A percentile compares a stretch with the other conserved stretches of the same genome.
These are phyloP conservation scores for Brevimyrus niger DNA, from an alignment of 2,113 vertebrate genomes.

Conservation along the genomic window DNA sequence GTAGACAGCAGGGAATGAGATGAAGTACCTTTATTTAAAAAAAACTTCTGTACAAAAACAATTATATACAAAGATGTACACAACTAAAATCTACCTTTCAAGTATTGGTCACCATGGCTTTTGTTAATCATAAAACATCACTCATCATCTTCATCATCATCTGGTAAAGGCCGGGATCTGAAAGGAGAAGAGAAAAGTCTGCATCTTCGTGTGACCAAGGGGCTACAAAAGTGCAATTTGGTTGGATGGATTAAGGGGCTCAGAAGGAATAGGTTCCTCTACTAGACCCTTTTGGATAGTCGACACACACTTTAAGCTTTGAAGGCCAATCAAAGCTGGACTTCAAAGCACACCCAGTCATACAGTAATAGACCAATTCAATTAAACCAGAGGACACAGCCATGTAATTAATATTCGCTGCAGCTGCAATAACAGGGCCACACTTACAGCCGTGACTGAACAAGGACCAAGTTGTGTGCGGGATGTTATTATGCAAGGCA, in stretches of 20 bases:
- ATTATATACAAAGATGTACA: constrained; percentile 63
- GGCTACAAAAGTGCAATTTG: not conserved
- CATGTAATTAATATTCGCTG: not conserved
- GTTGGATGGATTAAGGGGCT: not conserved
- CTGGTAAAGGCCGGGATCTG: constrained; percentile 54
- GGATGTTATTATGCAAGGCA: not conserved
- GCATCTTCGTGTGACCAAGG: not conserved
- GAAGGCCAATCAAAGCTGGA: not conserved
- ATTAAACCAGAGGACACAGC: not conserved
- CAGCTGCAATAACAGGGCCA: not conserved
- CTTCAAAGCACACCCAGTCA: not conserved
- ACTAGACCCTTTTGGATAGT: not conserved
- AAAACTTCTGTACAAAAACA: constrained; percentile 42
- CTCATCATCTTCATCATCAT: constrained; percentile 52
- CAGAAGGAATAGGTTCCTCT: not conserved
- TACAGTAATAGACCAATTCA: not conserved
- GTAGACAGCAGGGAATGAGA: not conserved
- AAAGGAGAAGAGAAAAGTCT: not conserved
- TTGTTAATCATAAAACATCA: not conserved
- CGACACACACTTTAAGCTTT: not conserved
- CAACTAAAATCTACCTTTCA: not conserved
- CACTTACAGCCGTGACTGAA: not conserved
- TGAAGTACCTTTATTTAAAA: constrained; percentile 33
- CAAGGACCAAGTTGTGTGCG: not conserved
- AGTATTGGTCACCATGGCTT: not conserved